Evolutionary conservation across 1,140 invertebrate species (phyloP).

Genomic region (Ephestia elutella): DNA sequence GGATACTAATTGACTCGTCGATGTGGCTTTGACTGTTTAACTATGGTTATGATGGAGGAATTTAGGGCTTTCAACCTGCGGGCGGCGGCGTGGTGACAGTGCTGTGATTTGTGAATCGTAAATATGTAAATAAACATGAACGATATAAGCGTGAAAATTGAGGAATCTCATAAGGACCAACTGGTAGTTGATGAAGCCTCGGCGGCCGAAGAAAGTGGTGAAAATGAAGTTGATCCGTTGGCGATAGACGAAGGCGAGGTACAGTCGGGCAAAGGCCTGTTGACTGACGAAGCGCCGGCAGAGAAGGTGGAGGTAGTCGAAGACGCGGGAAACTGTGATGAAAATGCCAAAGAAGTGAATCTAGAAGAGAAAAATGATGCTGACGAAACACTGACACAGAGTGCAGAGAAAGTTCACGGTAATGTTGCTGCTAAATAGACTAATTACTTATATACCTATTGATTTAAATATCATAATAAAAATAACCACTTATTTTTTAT

Average conservation of each 20-base stretch:
- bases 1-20: neutral
- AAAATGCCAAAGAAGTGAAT: constrained; percentile 61
- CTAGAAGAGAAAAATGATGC: constrained; percentile 31
- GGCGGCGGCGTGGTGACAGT: constrained; percentile 52
- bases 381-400: constrained; percentile 23
- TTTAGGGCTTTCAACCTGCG: constrained; percentile 47
- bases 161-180: constrained; percentile 57
- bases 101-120: constrained; percentile 52
- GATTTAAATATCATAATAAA: no score
- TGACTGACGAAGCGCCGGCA: constrained; percentile 31
- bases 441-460: no score
- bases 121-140: constrained; percentile 75
- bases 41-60: constrained; percentile 47
- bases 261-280: constrained; percentile 15
- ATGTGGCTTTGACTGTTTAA: constrained; percentile 7
- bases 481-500: no score
- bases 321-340: constrained; percentile 49
- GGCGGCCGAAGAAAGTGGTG: constrained; percentile 31
- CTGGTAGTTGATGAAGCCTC: constrained; percentile 36
- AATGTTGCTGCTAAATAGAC: neutral
- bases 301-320: constrained; percentile 26
- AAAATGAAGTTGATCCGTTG: constrained; percentile 64
- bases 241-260: constrained; percentile 46
- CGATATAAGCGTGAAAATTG: constrained; percentile 69
- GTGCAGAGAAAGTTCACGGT: constrained; percentile 31